These are phyloP conservation scores for Propithecus deckenii DNA, from an alignment of 2,797 vertebrate species.

Conservation along the genomic window DNA sequence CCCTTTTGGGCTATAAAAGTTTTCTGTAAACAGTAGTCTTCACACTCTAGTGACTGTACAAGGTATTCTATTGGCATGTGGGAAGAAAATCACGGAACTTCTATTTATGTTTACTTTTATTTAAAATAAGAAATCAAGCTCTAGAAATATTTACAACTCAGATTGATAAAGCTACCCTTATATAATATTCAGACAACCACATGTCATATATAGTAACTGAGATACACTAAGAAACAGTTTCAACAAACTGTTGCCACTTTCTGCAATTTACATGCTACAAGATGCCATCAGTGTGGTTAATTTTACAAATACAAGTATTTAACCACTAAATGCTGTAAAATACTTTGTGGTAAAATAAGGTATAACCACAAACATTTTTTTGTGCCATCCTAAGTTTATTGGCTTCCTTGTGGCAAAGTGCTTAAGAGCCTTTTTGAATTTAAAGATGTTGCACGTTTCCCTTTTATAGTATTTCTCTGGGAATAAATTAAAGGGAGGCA, in stretches of 20 bases:
- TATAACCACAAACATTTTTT: neutral
- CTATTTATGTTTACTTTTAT: constrained; percentile 13
- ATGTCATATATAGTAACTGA: neutral
- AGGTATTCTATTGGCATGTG: neutral
- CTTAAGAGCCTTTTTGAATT: neutral
- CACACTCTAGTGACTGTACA: neutral
- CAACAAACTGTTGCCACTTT: neutral
- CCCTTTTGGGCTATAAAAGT: neutral
- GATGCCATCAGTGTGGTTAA: neutral
- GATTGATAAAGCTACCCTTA: neutral
- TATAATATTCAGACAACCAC: neutral
- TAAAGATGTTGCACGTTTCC: neutral
- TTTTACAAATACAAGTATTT: constrained; percentile 28
- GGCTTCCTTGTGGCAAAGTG: neutral
- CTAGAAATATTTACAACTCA: neutral
- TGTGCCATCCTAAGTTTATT: neutral
- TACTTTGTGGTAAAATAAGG: neutral
- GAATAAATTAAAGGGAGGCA: neutral
- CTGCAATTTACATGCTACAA: neutral
- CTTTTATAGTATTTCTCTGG: neutral
- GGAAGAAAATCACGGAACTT: neutral
- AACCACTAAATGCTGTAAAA: constrained; percentile 19
- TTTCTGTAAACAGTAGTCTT: neutral
- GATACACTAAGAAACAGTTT: neutral
- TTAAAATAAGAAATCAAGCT: constrained; percentile 5